These are phyloP conservation scores for Argynnis bischoffii DNA, from an alignment of 2,888 invertebrate genomes.

Conservation along the genomic window DNA sequence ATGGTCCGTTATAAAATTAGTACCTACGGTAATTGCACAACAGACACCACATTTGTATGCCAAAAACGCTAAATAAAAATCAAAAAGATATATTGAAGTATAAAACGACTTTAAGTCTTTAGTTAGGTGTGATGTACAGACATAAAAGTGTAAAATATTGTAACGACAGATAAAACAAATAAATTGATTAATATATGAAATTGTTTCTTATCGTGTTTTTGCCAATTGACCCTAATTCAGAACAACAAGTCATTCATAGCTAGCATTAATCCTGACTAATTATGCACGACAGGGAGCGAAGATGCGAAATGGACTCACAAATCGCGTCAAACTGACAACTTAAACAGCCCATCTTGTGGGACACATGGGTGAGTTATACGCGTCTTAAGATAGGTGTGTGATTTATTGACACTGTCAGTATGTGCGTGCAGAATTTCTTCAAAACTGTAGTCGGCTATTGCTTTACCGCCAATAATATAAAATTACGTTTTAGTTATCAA, in stretches of 20 bases:
- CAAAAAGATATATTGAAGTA: neutral
- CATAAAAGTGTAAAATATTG: neutral
- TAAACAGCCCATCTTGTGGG: slow-evolving; percentile 76
- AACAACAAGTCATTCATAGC: slow-evolving; percentile 74
- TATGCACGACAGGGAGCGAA: slow-evolving; percentile 77
- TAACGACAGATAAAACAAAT: neutral
- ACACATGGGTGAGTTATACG: slow-evolving; percentile 77
- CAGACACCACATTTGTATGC: slow-evolving; percentile 2
- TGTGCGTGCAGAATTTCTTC: slow-evolving; percentile 56
- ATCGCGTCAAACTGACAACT: slow-evolving; percentile 77
- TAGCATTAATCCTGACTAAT: slow-evolving; percentile 78
- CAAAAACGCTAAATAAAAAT: neutral
- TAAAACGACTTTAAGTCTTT: neutral
- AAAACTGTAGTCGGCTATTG: neutral
- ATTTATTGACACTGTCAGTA: slow-evolving; percentile 79
- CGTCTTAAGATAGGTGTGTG: slow-evolving; percentile 69
- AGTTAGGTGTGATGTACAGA: neutral
- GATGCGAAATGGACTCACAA: slow-evolving; percentile 79
- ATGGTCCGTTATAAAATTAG: no score
- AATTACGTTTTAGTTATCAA: no score
- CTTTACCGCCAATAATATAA: neutral
- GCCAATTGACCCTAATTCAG: slow-evolving; percentile 62
- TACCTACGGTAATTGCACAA: neutral
- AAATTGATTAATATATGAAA: slow-evolving; percentile 1
- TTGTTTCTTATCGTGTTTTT: slow-evolving; percentile 24